Evolutionary conservation across 2,888 invertebrate species (phyloP).

Genomic region (Diploptera punctata): DNA sequence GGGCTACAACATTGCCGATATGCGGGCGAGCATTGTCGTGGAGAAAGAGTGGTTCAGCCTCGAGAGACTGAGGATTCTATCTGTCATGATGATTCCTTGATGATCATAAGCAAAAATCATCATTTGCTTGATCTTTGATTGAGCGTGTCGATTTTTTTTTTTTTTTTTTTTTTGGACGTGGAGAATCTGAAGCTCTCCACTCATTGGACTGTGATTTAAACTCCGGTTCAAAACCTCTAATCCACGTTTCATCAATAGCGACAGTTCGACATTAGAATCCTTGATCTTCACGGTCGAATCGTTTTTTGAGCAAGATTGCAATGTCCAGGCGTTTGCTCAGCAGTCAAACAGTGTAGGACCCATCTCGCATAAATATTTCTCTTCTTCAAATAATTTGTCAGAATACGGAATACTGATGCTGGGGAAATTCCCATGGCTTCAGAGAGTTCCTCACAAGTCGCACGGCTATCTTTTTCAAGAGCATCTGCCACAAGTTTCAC

Average conservation of each 20-base stretch:
- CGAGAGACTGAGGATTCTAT: too few relatives aligned
- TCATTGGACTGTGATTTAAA: constrained; percentile 13
- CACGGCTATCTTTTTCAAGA: background rate
- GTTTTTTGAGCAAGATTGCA: constrained; percentile 17
- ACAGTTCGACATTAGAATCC: background rate
- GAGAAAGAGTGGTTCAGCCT: too few relatives aligned
- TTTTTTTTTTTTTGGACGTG: background rate
- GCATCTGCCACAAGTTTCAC: constrained; percentile 7
- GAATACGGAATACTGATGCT: background rate
- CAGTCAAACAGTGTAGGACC: constrained; percentile 9
- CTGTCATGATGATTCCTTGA: constrained; percentile 7
- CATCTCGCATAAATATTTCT: background rate
- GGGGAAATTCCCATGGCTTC: background rate
- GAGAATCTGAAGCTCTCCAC: constrained; percentile 1
- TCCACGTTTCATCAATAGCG: background rate
- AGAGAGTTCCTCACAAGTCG: constrained; percentile 5
- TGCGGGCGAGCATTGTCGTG: too few relatives aligned
- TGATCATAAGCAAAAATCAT: constrained; percentile 10
- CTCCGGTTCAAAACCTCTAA: background rate
- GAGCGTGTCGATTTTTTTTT: background rate
- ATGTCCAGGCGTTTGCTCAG: background rate
- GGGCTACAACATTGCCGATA: too few relatives aligned
- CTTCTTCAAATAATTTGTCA: background rate
- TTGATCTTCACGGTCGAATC: constrained; percentile 8
- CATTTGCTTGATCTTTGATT: background rate